Conservation (phyloP, 2,797 vertebrate species). For the Trematomus bernacchii region DNA sequence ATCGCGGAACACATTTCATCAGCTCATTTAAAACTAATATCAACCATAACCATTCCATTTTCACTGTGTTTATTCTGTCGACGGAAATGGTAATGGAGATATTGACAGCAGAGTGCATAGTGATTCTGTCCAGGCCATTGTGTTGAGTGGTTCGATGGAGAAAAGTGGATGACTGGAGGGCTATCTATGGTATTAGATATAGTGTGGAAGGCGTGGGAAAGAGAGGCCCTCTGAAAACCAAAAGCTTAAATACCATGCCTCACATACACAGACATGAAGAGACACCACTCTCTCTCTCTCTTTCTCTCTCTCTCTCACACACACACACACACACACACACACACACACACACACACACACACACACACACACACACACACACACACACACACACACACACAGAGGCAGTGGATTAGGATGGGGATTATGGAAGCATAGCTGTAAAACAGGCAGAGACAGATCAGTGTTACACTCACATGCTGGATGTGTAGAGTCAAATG, state of each 20-base stretch:
- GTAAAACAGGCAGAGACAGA: slow-evolving; percentile 77
- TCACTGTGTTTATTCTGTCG: slow-evolving; percentile 59
- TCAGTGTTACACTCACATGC: slow-evolving; percentile 64
- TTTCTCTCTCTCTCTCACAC: slow-evolving; percentile 29
- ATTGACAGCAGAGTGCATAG: slow-evolving; percentile 54
- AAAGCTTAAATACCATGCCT: slow-evolving; percentile 67
- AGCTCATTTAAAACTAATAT: slow-evolving; percentile 69
- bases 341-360: slow-evolving; percentile 31
- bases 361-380: slow-evolving; percentile 12
- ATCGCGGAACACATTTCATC: slow-evolving; percentile 54
- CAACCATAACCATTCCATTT: slow-evolving; percentile 66
- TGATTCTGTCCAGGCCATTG: slow-evolving; percentile 63
- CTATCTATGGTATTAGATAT: slow-evolving; percentile 54
- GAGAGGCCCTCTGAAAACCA: slow-evolving; percentile 62
- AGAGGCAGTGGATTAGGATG: slow-evolving; percentile 75
- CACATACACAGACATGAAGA: slow-evolving; percentile 50
- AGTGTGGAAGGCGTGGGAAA: slow-evolving; percentile 65
- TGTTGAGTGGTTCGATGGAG: slow-evolving; percentile 69
- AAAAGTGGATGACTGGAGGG: slow-evolving; percentile 60
- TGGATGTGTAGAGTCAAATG: slow-evolving; percentile 59
- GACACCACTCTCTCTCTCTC: slow-evolving; percentile 26
- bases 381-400: slow-evolving; percentile 14
- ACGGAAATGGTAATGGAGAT: slow-evolving; percentile 64
- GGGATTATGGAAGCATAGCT: slow-evolving; percentile 76
- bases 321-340: slow-evolving; percentile 18